Percentiles rank a stretch among this genome's conserved stretches.
These are phyloP conservation scores for Drymonia ruficornis DNA, from an alignment of 2,888 invertebrate genomes.

Conservation along the genomic window DNA sequence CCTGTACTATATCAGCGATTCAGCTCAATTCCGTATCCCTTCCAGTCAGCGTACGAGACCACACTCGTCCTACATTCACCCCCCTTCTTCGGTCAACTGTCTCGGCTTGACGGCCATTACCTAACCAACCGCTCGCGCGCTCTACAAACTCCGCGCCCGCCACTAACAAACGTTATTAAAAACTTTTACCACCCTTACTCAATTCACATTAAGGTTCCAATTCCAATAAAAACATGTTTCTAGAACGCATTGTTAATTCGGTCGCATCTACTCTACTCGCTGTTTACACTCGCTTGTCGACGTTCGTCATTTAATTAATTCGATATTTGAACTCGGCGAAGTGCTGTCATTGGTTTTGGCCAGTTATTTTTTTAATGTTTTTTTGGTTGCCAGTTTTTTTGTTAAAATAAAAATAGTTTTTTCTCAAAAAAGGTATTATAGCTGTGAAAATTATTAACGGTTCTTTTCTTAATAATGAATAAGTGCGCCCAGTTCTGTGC, in stretches of 20 bases:
- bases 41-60: conserved; percentile 54
- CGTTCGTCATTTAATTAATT: conserved; percentile 78
- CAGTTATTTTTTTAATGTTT: conserved; percentile 31
- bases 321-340: conserved; percentile 72
- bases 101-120: conserved; percentile 76
- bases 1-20: not conserved
- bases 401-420: not conserved
- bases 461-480: conserved; percentile 4
- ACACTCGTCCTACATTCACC: conserved; percentile 77
- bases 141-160: conserved; percentile 64
- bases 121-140: conserved; percentile 72
- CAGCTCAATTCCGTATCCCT: conserved; percentile 50
- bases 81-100: conserved; percentile 76
- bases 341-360: conserved; percentile 59
- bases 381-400: not conserved
- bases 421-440: not conserved
- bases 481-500: conserved; percentile 26
- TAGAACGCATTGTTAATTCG: conserved; percentile 49
- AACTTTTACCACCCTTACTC: conserved; percentile 39
- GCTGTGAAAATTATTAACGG: conserved; percentile 2
- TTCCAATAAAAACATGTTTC: conserved; percentile 33
- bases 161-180: conserved; percentile 35
- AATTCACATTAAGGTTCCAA: conserved; percentile 51
- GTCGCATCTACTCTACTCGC: conserved; percentile 64
- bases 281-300: conserved; percentile 73